A percentile compares a stretch with the other conserved stretches of the same genome.
Conservation (phyloP, 2,113 vertebrate genomes). For the Aix galericulata region DNA sequence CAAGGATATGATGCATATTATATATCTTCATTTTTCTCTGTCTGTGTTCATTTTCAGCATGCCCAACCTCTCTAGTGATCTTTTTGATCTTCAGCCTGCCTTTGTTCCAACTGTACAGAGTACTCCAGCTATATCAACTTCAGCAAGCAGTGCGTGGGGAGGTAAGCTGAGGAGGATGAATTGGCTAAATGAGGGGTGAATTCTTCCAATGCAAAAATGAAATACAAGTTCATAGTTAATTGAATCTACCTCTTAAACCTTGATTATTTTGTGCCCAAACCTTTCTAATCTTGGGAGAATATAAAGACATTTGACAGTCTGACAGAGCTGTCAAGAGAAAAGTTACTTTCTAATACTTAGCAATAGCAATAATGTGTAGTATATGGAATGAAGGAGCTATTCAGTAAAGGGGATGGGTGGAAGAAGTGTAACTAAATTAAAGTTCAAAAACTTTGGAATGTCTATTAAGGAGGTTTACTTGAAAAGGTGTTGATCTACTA, state of each 20-base stretch:
- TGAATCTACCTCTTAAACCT: not conserved
- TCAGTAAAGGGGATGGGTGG: not conserved
- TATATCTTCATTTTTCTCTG: not conserved
- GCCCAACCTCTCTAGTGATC: constrained; percentile 90
- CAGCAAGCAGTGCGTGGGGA: constrained; percentile 88
- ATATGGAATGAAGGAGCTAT: not conserved
- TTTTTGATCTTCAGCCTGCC: constrained; percentile 89
- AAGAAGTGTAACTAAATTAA: not conserved
- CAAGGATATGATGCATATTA: not conserved
- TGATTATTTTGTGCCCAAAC: not conserved
- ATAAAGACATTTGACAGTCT: not conserved
- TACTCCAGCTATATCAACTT: constrained; percentile 87
- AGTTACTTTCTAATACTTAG: not conserved
- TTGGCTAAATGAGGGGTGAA: not conserved
- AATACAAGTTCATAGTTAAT: not conserved
- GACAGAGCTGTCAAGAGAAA: not conserved
- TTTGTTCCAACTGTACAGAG: constrained; percentile 89
- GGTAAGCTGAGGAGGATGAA: constrained; percentile 71
- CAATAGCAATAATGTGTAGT: not conserved
- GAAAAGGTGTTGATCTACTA: not conserved
- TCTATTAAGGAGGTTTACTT: not conserved
- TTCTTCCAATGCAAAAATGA: not conserved
- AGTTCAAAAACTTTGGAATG: not conserved
- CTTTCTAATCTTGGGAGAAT: not conserved
- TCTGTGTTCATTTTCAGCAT: constrained; percentile 76